A percentile compares a stretch with the other conserved stretches of the same genome.
Conservation (phyloP, 2,113 vertebrate species). For the Coracopsis vasa region DNA sequence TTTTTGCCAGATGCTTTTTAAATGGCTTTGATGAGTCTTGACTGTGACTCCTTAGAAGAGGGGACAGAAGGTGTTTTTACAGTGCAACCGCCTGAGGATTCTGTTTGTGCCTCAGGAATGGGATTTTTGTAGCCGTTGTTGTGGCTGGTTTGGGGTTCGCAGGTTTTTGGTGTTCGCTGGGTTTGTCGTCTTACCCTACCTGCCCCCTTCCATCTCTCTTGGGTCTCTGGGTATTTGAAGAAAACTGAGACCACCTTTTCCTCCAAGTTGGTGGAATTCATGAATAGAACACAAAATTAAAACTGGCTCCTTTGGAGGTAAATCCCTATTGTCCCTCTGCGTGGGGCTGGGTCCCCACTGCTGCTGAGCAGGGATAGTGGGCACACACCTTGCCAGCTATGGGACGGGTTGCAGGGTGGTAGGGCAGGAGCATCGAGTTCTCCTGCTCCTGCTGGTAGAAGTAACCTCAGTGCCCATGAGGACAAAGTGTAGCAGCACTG, state of each 20-base stretch:
- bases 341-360: not conserved
- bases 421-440: not conserved
- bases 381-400: not conserved
- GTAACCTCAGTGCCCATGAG: not conserved
- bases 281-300: not conserved
- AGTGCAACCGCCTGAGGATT: not conserved
- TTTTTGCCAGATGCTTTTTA: conserved; percentile 63
- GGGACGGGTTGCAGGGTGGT: not conserved
- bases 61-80: conserved; percentile 59
- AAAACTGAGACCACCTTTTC: not conserved
- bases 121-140: not conserved
- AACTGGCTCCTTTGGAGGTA: not conserved
- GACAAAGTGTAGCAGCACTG: rapidly evolving
- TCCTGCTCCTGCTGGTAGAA: rapidly evolving
- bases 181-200: not conserved
- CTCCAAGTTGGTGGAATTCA: not conserved
- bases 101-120: not conserved
- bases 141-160: not conserved
- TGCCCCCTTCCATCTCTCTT: not conserved
- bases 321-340: not conserved
- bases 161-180: not conserved
- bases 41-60: conserved; percentile 34
- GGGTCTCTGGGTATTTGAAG: not conserved
- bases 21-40: conserved; percentile 48
- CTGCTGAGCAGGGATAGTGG: not conserved